Evolutionary conservation across 2,113 vertebrate species (phyloP).

Genomic region (Hemibates koningsi): DNA sequence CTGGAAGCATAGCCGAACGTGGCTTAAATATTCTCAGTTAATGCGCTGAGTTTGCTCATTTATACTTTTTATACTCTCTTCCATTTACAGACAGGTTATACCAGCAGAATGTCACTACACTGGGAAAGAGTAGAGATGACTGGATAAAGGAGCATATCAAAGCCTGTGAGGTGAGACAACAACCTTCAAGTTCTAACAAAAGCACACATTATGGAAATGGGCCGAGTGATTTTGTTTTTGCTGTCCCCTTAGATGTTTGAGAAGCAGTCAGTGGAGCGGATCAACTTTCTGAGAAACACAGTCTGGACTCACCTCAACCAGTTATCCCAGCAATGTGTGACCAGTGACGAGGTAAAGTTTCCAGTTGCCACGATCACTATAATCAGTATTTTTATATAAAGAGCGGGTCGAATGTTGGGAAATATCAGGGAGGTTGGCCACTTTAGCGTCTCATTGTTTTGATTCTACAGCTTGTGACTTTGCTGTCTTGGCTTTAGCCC

Average conservation of each 20-base stretch:
- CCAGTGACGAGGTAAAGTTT: constrained; percentile 78
- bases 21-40: neutral
- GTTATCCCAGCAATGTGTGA: constrained; percentile 88
- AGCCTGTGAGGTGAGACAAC: constrained; percentile 80
- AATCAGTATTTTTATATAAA: neutral
- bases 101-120: constrained; percentile 64
- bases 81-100: constrained; percentile 76
- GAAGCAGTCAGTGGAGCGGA: constrained; percentile 82
- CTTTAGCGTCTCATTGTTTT: neutral
- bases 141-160: constrained; percentile 85
- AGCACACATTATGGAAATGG: neutral
- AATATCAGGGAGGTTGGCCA: neutral
- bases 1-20: neutral
- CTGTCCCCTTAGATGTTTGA: constrained; percentile 76
- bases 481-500: neutral
- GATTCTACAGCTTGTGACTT: neutral
- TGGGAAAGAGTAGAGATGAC: constrained; percentile 82
- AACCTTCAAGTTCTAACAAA: neutral
- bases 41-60: neutral
- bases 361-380: neutral
- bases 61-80: neutral
- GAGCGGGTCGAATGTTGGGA: neutral
- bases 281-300: constrained; percentile 80
- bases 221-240: neutral
- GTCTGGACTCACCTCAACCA: constrained; percentile 92